phyloP scores from a whole-genome alignment of 1,140 invertebrate species.

The Atta texana region DNA sequence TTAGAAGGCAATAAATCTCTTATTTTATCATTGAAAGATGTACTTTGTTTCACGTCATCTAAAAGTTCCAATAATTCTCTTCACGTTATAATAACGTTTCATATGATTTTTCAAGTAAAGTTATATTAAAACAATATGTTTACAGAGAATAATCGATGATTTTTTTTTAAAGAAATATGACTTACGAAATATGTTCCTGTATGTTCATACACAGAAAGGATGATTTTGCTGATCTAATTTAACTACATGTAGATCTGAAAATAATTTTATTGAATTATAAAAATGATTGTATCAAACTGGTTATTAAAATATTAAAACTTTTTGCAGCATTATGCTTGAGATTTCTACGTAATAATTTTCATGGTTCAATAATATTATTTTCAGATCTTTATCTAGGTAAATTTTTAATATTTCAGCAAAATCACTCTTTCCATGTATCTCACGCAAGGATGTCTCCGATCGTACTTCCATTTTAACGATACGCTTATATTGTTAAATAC shows the following conservation, averaged over 20 bases:
- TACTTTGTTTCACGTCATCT: background rate
- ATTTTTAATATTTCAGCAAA: no score
- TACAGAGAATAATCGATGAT: background rate
- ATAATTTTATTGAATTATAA: no score
- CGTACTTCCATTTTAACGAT: conserved; percentile 31
- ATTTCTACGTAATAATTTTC: no score
- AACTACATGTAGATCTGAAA: no score
- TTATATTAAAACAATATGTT: background rate
- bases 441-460: background rate
- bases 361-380: no score
- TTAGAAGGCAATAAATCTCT: background rate
- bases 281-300: no score
- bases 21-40: background rate
- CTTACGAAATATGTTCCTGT: background rate
- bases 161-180: conserved; percentile 20
- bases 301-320: no score
- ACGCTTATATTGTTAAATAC: conserved; percentile 52
- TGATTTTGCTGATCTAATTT: no score
- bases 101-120: background rate
- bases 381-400: no score
- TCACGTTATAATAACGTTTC: background rate
- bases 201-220: background rate
- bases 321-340: no score
- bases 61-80: background rate
- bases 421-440: background rate